Conservation (phyloP, 2,113 vertebrate species). For the Gymnarchus niloticus region DNA sequence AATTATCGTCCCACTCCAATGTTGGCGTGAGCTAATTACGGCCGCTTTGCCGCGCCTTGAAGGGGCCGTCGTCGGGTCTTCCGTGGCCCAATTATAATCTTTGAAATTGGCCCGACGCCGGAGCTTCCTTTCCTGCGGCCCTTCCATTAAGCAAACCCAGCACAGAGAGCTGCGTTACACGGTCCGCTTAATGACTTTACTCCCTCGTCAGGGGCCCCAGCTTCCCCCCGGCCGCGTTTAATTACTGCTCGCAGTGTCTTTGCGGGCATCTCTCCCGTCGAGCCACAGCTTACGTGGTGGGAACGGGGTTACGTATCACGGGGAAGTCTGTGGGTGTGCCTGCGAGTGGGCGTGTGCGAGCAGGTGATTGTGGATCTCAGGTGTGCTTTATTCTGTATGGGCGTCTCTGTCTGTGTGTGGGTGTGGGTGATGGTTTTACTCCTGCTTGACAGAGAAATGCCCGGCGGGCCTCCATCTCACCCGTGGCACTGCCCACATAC, state of each 20-base stretch:
- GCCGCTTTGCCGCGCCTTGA: conserved; percentile 43
- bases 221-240: conserved; percentile 44
- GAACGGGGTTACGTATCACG: not conserved
- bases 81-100: conserved; percentile 47
- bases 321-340: not conserved
- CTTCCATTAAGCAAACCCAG: conserved; percentile 36
- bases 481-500: conserved; percentile 19
- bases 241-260: conserved; percentile 30
- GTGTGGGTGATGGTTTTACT: no score
- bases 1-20: conserved; percentile 32
- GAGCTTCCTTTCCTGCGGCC: conserved; percentile 40
- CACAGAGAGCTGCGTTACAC: conserved; percentile 35
- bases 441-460: no score
- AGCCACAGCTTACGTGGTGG: not conserved
- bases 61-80: conserved; percentile 44
- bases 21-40: conserved; percentile 45
- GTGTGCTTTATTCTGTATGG: not conserved
- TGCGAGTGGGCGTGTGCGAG: not conserved
- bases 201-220: conserved; percentile 37
- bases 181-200: conserved; percentile 38
- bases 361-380: not conserved
- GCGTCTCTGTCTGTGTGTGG: not conserved
- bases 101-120: conserved; percentile 46
- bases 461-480: not conserved
- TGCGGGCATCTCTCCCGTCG: conserved; percentile 7